These are phyloP conservation scores for Diachrysia chrysitis DNA, from an alignment of 2,888 invertebrate species.

Conservation along the genomic window DNA sequence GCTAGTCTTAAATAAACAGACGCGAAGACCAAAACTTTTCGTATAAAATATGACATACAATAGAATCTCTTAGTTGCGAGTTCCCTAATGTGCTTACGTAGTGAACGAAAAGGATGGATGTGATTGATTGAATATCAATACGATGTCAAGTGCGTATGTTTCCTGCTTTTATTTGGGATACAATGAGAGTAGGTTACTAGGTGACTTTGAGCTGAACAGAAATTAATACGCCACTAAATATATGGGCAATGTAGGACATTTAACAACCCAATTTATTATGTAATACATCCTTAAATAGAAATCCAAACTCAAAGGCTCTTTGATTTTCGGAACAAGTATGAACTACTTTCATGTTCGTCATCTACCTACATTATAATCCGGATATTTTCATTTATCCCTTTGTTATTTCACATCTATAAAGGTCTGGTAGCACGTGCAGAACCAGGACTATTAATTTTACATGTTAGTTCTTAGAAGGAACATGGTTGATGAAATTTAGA, in stretches of 20 bases:
- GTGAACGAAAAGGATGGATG: constrained; percentile 15
- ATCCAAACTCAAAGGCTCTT: neutral
- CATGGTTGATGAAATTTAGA: no score
- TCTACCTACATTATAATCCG: neutral
- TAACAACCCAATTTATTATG: neutral
- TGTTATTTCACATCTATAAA: no score
- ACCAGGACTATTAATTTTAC: no score
- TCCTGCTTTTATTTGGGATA: constrained; percentile 10
- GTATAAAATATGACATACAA: neutral
- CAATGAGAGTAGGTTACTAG: neutral
- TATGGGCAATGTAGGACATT: neutral
- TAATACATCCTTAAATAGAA: neutral
- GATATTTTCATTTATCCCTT: no score
- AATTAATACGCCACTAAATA: neutral
- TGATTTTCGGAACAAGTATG: neutral
- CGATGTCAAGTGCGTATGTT: constrained; percentile 14
- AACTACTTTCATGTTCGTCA: neutral
- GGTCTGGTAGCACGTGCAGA: no score
- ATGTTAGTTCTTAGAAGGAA: no score
- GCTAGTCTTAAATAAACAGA: no score
- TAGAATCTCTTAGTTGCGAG: neutral
- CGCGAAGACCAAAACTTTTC: no score
- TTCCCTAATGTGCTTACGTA: constrained; percentile 15
- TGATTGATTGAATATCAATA: constrained; percentile 48
- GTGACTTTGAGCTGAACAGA: neutral